These are phyloP conservation scores for Tridacna crocea DNA, from an alignment of 2,888 invertebrate genomes.

Conservation along the genomic window DNA sequence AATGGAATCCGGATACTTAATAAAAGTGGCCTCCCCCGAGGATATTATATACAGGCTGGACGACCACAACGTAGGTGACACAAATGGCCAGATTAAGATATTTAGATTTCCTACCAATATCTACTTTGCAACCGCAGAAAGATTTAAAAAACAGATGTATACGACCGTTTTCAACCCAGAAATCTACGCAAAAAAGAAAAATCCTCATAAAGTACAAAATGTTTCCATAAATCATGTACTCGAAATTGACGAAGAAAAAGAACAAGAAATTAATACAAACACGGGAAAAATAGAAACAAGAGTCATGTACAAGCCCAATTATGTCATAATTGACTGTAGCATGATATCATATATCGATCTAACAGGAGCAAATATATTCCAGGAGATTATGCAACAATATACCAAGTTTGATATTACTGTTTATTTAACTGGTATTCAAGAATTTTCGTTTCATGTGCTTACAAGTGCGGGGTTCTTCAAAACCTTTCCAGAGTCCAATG, in stretches of 20 bases:
- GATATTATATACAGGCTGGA: slow-evolving; percentile 40
- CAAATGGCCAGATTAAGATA: slow-evolving; percentile 33
- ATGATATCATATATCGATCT: slow-evolving; percentile 74
- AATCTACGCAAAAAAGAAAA: background rate
- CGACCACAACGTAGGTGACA: slow-evolving; percentile 29
- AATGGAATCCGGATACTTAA: slow-evolving; percentile 49
- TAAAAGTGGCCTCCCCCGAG: slow-evolving; percentile 49
- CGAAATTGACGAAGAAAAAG: background rate
- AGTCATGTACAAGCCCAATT: slow-evolving; percentile 4
- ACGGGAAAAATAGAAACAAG: background rate
- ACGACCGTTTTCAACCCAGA: slow-evolving; percentile 39
- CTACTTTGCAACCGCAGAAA: slow-evolving; percentile 59
- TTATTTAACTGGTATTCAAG: slow-evolving; percentile 38
- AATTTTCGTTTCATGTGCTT: slow-evolving; percentile 25
- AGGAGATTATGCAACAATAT: slow-evolving; percentile 62
- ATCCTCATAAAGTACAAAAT: background rate
- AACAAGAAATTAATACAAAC: background rate
- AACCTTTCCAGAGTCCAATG: slow-evolving; percentile 26
- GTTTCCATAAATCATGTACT: background rate
- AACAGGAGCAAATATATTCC: slow-evolving; percentile 69
- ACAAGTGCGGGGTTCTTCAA: slow-evolving; percentile 43
- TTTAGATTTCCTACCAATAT: slow-evolving; percentile 53
- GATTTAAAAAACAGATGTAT: slow-evolving; percentile 52
- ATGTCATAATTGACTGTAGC: slow-evolving; percentile 71
- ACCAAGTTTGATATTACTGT: slow-evolving; percentile 32